Percentiles rank a stretch among this genome's conserved stretches.
Evolutionary conservation across 2,797 vertebrate genomes (phyloP).

Genomic region (Protonibea diacanthus): DNA sequence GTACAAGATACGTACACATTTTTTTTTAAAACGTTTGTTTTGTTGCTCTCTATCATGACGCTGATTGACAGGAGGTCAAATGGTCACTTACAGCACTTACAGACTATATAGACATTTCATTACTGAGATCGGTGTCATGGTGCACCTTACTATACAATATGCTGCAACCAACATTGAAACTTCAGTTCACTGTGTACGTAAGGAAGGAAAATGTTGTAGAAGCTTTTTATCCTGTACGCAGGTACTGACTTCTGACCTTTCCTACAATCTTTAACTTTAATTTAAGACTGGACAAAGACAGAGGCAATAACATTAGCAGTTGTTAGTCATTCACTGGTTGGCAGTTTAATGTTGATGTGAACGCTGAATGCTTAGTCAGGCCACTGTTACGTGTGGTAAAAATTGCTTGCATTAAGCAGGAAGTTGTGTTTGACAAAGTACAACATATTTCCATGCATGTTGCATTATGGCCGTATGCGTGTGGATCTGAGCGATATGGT

Average conservation of each 20-base stretch:
- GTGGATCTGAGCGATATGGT: not conserved
- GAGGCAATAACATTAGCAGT: not conserved
- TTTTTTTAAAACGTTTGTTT: not conserved
- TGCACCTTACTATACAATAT: not conserved
- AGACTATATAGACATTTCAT: no score
- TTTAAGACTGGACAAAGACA: not conserved
- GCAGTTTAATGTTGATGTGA: no score
- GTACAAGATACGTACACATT: no score
- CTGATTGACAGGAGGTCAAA: not conserved
- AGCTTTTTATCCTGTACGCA: no score
- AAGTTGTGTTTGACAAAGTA: not conserved
- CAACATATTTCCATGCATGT: not conserved
- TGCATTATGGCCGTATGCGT: not conserved
- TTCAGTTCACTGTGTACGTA: not conserved
- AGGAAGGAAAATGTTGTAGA: no score
- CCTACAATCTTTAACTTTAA: not conserved
- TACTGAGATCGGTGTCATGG: not conserved
- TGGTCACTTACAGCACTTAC: not conserved
- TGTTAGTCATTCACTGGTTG: no score
- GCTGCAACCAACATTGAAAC: not conserved
- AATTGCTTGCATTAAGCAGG: conserved; percentile 9
- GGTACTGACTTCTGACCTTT: not conserved
- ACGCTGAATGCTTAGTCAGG: no score
- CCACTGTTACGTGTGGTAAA: not conserved
- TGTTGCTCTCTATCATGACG: not conserved